Evolutionary conservation across 2,888 invertebrate genomes (phyloP).

Genomic region (Acanthosoma haemorrhoidale): DNA sequence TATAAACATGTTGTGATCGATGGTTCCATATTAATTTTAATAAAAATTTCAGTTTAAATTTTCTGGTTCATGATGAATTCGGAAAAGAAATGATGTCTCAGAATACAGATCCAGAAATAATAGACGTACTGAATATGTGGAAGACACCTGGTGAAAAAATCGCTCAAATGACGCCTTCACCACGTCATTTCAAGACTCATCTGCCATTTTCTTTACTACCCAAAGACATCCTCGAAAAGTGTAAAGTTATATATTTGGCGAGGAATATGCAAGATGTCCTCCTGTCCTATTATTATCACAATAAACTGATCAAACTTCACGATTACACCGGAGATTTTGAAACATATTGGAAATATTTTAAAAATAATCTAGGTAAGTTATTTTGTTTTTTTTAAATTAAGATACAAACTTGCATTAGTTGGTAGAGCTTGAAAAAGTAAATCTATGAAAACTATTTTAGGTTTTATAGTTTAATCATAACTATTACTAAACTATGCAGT

Average conservation of each 20-base stretch:
- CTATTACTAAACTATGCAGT: too few relatives aligned
- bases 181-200: slow-evolving; percentile 52
- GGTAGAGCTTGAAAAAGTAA: too few relatives aligned
- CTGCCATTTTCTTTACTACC: slow-evolving; percentile 70
- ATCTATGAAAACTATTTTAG: too few relatives aligned
- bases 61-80: slow-evolving; percentile 37
- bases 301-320: slow-evolving; percentile 62
- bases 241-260: slow-evolving; percentile 71
- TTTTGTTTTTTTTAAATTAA: background rate
- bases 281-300: slow-evolving; percentile 77
- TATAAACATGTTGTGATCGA: background rate
- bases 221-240: slow-evolving; percentile 52
- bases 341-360: slow-evolving; percentile 66
- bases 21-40: background rate
- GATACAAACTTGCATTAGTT: too few relatives aligned
- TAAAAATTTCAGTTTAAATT: slow-evolving; percentile 56
- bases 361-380: slow-evolving; percentile 50
- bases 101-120: slow-evolving; percentile 33
- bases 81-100: slow-evolving; percentile 36
- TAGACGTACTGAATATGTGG: slow-evolving; percentile 30
- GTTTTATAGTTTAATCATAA: too few relatives aligned
- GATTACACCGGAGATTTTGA: slow-evolving; percentile 64
- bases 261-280: slow-evolving; percentile 81
- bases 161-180: slow-evolving; percentile 31
- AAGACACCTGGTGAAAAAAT: slow-evolving; percentile 37